Base-by-base conservation (phyloP, 2,113 vertebrate genomes). In the Alligator mississippiensis region DNA sequence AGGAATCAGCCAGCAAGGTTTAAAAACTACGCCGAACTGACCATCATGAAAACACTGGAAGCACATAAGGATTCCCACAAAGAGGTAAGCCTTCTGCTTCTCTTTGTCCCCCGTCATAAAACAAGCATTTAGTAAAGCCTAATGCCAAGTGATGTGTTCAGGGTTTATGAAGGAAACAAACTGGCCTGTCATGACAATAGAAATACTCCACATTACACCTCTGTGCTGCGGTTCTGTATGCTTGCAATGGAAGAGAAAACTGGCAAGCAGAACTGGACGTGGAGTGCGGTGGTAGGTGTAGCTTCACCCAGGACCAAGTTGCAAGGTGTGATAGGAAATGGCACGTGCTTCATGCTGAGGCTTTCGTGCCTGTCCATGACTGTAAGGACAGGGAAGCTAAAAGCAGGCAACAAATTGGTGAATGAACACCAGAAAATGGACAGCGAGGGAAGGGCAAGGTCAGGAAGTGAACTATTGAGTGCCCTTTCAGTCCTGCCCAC, bases 11-110 rank as follows among this genome's bases (percentile, higher is more conserved):
- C 99, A 0, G 99, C 98, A 5, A 98, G 99, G 90, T 99, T 99
- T 95, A 99, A 99, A 96, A 99, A 99, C 97, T 99, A 99, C 0
- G 99, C 99, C 0, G 99, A 99, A 95, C 85, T 99, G 77, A 99
- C 99, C 21, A 99, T 99, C 97, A 99, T 99, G 99, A 99, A 99
- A 98, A 99, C 99, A 3, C 97, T 99, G 96, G 99, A 99, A 97
- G 99, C 99, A 30, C 99, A 99, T 96, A 99, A 99, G 96, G 99
- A 99, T 96, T 99, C 99, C 17, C 99, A 99, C 94, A 99, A 99
- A 95, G 99, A 99, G 99, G 99, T 99, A 80, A 97, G 97, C 47
- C 47, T 47, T 70, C 16, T 77, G n/a, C 27, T 47, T 82, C 81
- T 54, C 77, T n/a, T 4, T 18, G 1, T 64, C 79, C 58, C 90